Evolutionary conservation across 2,113 vertebrate species (phyloP), one percentile per base, ranked within the genome.

Genomic region (Malurus melanocephalus): DNA sequence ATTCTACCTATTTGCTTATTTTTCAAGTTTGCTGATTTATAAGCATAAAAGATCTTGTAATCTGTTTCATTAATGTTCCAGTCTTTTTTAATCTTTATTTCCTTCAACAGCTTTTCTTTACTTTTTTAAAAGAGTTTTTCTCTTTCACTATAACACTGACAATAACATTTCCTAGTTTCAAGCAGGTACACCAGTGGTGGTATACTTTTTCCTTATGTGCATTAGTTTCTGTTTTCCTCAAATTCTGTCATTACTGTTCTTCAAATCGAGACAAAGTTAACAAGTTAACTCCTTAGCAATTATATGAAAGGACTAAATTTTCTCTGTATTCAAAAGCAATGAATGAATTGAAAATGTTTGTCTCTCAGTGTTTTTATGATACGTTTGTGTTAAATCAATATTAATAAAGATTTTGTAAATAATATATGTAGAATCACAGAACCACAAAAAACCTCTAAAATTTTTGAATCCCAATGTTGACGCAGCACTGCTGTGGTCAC

Each of bases 91-190:
- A 2, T 24, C 9, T 53, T 38, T 33, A 32, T 80, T 73, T 35
- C 8, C 18, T 30, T 60, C 5, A 38, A 1, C 9, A 27, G 4
- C 7, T 35, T 62, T 23, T 24, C 2, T 1, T 28, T 32, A 22
- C 13, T 56, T 74, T 61, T 1, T 38, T 38, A 11, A 11, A 32
- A 62, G 13, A 23, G 2, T 57, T 57, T 71, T 57, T 45, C 1
- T 51, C 11, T 59, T 51, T 64, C 14, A 28, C 3, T 27, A 2
- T 32, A 21, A 14, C 12, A 38, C 40, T 16, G 17, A 4, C 10
- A 38, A 38, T 38, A 38, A 38, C 38, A 38, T 51, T 90, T 49
- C 17, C 9, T 12, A n/a, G 16, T 40, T 79, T 62, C 11, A 62
- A 57, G 26, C 10, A 66, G 27, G 7, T 61, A 10, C 5, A 61